Conservation (phyloP, 2,797 vertebrate genomes). For the Kryptolebias ocellatus region DNA sequence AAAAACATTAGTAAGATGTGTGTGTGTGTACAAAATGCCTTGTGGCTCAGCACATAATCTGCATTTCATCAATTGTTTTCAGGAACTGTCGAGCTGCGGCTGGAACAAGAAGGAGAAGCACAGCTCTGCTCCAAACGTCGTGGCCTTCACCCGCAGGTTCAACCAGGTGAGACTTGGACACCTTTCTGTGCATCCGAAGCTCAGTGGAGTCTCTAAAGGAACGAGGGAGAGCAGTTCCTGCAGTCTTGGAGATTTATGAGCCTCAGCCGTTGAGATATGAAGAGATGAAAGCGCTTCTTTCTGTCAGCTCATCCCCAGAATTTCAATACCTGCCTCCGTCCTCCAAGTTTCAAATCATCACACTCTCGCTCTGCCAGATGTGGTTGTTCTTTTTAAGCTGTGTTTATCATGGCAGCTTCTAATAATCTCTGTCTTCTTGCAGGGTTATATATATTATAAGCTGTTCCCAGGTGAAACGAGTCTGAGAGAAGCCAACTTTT, state of each 20-base stretch:
- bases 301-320: conserved; percentile 22
- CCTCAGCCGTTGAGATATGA: conserved; percentile 29
- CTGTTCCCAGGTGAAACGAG: conserved; percentile 12
- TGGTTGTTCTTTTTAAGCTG: conserved; percentile 33
- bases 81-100: conserved; percentile 98
- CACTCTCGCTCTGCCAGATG: conserved; percentile 9
- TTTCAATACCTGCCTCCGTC: conserved; percentile 6
- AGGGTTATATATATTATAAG: conserved; percentile 16
- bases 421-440: conserved; percentile 16
- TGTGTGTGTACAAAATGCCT: background rate
- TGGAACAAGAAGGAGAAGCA: conserved; percentile 99
- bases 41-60: background rate
- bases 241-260: conserved; percentile 45
- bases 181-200: conserved; percentile 2
- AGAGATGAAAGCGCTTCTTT: conserved; percentile 47
- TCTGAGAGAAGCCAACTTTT: conserved; percentile 7
- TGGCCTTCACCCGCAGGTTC: conserved; percentile 98
- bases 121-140: conserved; percentile 96
- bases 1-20: conserved; percentile 28
- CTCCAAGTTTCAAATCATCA: conserved; percentile 41
- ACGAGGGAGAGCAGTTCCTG: conserved; percentile 12
- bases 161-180: conserved; percentile 89
- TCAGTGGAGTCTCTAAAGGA: conserved; percentile 5
- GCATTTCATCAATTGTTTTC: conserved; percentile 44
- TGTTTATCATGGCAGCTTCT: conserved; percentile 30